Evolutionary conservation across 2,113 vertebrate genomes (phyloP).

Genomic region (Miniopterus natalensis): DNA sequence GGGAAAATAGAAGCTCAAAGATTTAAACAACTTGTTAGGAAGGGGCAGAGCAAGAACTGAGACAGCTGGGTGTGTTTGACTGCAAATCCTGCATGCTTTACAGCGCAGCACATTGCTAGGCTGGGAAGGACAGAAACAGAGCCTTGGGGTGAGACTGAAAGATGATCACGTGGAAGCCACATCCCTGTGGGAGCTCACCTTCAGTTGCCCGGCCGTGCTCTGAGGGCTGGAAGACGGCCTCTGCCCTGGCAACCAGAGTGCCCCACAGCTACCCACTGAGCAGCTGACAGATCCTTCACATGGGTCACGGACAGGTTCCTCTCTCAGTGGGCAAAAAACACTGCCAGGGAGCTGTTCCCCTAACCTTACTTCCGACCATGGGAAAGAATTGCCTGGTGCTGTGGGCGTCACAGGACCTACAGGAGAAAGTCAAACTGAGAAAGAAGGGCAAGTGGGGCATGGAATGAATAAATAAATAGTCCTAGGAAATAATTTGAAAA

Average conservation of each 20-base stretch:
- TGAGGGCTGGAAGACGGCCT: background rate
- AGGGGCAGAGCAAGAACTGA: background rate
- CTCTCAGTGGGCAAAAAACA: background rate
- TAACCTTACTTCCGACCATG: background rate
- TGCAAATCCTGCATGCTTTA: background rate
- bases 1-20: background rate
- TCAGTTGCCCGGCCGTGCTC: background rate
- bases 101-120: background rate
- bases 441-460: background rate
- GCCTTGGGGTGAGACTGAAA: background rate
- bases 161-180: fast-evolving
- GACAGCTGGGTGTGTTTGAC: background rate
- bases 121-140: background rate
- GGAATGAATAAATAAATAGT: background rate
- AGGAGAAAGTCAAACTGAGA: background rate
- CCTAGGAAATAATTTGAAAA: background rate
- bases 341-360: background rate
- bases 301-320: background rate
- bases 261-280: background rate
- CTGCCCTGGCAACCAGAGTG: background rate
- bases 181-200: background rate
- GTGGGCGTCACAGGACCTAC: background rate
- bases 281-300: background rate
- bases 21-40: background rate
- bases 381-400: background rate